Conservation (phyloP, 1,140 invertebrate genomes). For the Drosophila kurseongensis region DNA sequence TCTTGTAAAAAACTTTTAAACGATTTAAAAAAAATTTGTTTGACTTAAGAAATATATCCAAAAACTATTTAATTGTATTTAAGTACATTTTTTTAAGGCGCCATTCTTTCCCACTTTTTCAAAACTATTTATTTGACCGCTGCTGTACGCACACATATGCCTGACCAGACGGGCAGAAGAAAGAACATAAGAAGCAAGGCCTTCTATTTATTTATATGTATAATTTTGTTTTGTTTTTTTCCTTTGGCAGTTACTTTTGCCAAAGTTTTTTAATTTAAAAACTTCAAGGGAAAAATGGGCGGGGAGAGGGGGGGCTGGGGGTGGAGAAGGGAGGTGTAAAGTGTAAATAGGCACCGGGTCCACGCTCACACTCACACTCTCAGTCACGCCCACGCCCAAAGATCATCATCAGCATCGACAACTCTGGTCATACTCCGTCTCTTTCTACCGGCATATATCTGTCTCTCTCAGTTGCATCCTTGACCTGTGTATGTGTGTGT, state of each 20-base stretch:
- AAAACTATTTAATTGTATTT: too few species aligned
- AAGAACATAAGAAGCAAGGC: constrained; percentile 10
- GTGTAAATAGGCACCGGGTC: constrained; percentile 58
- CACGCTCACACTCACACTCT: background rate
- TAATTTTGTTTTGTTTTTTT: constrained; percentile 23
- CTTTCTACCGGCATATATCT: background rate
- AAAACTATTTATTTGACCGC: background rate
- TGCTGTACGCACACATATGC: constrained; percentile 14
- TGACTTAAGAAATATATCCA: too few species aligned
- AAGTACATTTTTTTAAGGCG: too few species aligned
- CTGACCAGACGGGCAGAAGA: constrained; percentile 5
- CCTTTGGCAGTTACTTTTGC: constrained; percentile 50
- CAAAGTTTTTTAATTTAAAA: constrained; percentile 82
- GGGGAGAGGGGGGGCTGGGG: background rate
- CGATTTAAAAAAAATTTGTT: too few species aligned
- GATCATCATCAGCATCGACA: constrained; percentile 22
- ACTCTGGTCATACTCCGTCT: constrained; percentile 5
- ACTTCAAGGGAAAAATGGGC: constrained; percentile 50
- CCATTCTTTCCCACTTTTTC: too few species aligned
- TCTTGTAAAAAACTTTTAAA: too few species aligned
- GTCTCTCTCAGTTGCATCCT: constrained; percentile 48
- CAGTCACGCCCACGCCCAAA: constrained; percentile 1
- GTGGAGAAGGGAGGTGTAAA: constrained; percentile 18
- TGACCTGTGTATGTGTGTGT: constrained; percentile 41
- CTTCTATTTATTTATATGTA: constrained; percentile 32